phyloP scores from a whole-genome alignment of 2,113 vertebrate genomes.

The Peromyscus polionotus region DNA sequence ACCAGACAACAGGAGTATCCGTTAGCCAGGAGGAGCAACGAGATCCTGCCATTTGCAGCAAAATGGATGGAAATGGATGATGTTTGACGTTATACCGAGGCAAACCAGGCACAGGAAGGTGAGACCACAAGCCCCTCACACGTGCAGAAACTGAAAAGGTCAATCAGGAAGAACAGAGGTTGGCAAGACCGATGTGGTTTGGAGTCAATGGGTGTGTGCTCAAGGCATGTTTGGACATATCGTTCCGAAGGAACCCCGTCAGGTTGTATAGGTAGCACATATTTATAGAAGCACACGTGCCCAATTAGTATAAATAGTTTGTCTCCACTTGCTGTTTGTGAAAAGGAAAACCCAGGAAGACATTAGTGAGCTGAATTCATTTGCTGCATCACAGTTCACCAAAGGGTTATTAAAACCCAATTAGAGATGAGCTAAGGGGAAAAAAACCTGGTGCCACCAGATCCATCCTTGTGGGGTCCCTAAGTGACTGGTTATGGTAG shows the following conservation, averaged over 20 bases:
- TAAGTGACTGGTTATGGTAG: background rate
- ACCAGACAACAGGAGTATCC: background rate
- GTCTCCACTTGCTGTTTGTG: background rate
- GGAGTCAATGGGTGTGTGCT: background rate
- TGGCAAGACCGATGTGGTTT: background rate
- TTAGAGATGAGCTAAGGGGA: slow-evolving; percentile 24
- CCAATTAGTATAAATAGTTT: background rate
- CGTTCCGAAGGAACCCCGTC: background rate
- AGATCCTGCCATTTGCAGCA: background rate
- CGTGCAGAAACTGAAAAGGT: background rate
- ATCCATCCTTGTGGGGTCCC: background rate
- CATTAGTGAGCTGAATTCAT: slow-evolving; percentile 19
- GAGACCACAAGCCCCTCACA: background rate
- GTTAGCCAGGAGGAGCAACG: background rate
- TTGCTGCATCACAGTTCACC: background rate
- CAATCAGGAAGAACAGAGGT: background rate
- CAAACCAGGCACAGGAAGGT: background rate
- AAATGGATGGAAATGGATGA: background rate
- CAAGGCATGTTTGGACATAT: background rate
- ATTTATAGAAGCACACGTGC: background rate
- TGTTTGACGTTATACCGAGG: background rate
- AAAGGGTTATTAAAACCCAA: background rate
- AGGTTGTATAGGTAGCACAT: background rate
- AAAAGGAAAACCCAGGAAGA: background rate
- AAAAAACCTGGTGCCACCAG: background rate